A percentile compares a stretch with the other conserved stretches of the same genome.
phyloP scores from a whole-genome alignment of 2,888 invertebrate genomes.

The Caenorhabditis sp. region DNA sequence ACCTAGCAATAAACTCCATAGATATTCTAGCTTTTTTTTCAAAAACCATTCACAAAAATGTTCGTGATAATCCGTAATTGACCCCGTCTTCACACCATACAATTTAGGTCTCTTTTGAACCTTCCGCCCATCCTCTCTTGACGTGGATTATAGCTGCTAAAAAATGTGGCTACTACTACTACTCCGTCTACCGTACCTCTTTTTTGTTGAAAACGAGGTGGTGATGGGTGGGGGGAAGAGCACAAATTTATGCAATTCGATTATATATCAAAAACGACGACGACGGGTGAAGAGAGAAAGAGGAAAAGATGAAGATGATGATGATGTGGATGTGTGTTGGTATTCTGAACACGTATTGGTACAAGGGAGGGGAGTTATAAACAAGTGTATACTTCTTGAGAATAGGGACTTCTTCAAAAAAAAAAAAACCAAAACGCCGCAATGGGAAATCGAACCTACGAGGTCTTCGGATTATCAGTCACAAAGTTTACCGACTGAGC shows the following conservation, averaged over 20 bases:
- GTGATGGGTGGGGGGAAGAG: background rate
- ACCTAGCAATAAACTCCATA: too few species aligned
- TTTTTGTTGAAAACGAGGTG: background rate
- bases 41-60: background rate
- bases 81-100: background rate
- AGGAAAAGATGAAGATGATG: background rate
- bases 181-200: conserved; percentile 13
- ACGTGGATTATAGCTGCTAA: conserved; percentile 5
- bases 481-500: too few species aligned
- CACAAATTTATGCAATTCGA: conserved; percentile 6
- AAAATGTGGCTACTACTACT: too few species aligned
- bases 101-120: background rate
- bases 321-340: too few species aligned
- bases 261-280: conserved; percentile 11
- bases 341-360: background rate
- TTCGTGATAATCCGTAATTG: background rate
- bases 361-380: background rate
- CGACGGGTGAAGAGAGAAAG: background rate
- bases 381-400: too few species aligned
- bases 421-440: too few species aligned
- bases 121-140: background rate
- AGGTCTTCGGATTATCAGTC: too few species aligned
- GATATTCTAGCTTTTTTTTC: too few species aligned
- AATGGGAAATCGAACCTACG: too few species aligned
- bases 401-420: too few species aligned